These are phyloP conservation scores for Rhipidura dahli DNA, from an alignment of 2,113 vertebrate species.

Conservation along the genomic window DNA sequence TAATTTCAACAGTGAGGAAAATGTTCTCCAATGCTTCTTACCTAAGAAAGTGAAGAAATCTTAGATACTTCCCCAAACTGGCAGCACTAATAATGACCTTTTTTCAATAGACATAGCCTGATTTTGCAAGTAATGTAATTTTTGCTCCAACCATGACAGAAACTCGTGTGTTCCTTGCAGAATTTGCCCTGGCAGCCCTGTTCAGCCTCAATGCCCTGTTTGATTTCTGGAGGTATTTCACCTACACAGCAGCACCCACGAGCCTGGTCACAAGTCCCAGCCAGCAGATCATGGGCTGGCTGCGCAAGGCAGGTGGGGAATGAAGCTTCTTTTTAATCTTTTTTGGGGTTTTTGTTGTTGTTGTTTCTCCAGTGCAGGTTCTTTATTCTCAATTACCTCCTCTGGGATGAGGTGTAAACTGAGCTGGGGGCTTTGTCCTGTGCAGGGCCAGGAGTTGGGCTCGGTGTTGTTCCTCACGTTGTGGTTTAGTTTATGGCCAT, in stretches of 20 bases:
- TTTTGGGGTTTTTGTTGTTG: accelerated
- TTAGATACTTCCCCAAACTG: neutral
- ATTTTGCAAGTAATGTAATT: neutral
- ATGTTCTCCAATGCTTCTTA: accelerated
- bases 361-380: neutral
- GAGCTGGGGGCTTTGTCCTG: neutral
- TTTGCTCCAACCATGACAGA: accelerated
- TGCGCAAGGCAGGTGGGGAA: constrained; percentile 70
- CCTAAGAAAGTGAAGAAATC: neutral
- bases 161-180: constrained; percentile 24
- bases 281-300: constrained; percentile 87
- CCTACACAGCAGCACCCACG: constrained; percentile 86
- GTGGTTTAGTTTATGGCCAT: neutral
- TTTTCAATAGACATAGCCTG: accelerated
- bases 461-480: accelerated
- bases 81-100: neutral
- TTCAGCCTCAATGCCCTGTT: constrained; percentile 93
- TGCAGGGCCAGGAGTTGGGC: neutral
- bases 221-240: constrained; percentile 97
- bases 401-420: accelerated
- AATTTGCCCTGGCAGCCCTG: constrained; percentile 83
- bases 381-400: neutral
- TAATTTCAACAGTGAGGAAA: neutral
- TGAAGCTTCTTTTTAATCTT: accelerated
- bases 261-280: constrained; percentile 79